Evolutionary conservation across 2,797 vertebrate species (phyloP), one percentile per base, ranked within the genome.

Genomic region (Decapterus maruadsi): DNA sequence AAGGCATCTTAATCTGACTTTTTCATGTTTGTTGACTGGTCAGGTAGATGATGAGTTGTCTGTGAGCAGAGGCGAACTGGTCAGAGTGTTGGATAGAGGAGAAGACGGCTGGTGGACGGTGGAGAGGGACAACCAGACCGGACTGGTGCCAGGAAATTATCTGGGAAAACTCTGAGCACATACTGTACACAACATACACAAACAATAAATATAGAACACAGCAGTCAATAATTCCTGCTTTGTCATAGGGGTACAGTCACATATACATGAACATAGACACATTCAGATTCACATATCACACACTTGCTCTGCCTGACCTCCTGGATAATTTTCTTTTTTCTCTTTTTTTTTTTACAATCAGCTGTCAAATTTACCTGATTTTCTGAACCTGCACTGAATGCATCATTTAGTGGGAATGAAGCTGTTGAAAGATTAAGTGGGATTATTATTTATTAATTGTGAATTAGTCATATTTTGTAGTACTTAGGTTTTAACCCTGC

Each of bases 21-120:
- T 29, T 4, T 36, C 34, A 51, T 66, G 4, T 78, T 67, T 70
- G 42, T 67, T 22, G 9, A 85, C 43, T 65, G 85, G 82, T 19
- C 90, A 99, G 98, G 96, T 94, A 38, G 16, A 1, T 0, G 97
- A 98, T 4, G 98, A 99, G 70, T 83, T 99, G 86, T 95, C 97
- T 63, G 92, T 99, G 62, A 91, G 63, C 0, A 93, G 87, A n/a
- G 96, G 97, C 29, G 97, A 98, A 8, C 43, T 94, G 22, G 83
- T 99, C 54, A 82, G 34, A n/a, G 94, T 99, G 73, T 83, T 96
- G 19, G 92, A 94, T 38, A 93, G 87, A 83, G 95, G 94, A 0
- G 94, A 95, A 1, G 96, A 98, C 0, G 97, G 97, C 68, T 99
- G 98, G 98, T 99, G 97, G 97, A 96, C 73, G 1, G 97, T 93